phyloP scores from a whole-genome alignment of 2,888 invertebrate species.

The Tanaodytes sp. region DNA sequence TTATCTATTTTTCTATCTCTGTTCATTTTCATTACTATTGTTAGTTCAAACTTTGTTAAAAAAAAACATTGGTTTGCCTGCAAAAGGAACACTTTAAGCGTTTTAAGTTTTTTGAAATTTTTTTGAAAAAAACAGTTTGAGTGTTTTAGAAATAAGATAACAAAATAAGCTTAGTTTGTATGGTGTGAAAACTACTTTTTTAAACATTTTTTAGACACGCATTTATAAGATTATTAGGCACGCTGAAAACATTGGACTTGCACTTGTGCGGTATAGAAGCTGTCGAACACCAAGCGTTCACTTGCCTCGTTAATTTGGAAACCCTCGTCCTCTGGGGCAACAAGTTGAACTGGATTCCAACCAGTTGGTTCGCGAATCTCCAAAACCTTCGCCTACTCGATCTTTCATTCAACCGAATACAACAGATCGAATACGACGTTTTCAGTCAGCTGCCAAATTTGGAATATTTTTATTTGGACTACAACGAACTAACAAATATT shows the following conservation, averaged over 20 bases:
- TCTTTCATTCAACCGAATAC: constrained; percentile 64
- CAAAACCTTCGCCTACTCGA: constrained; percentile 61
- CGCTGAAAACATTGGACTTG: constrained; percentile 58
- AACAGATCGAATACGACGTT: constrained; percentile 57
- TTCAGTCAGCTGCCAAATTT: constrained; percentile 58
- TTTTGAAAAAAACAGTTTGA: too few species aligned
- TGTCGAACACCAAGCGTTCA: constrained; percentile 60
- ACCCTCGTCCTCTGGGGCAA: constrained; percentile 64
- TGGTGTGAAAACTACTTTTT: not conserved
- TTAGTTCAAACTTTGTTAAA: too few species aligned
- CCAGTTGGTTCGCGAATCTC: constrained; percentile 59
- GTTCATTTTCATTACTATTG: too few species aligned
- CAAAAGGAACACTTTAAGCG: too few species aligned
- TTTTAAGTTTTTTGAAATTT: too few species aligned
- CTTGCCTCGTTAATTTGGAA: constrained; percentile 57
- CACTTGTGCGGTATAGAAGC: constrained; percentile 58
- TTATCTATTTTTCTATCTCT: too few species aligned
- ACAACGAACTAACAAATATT: constrained; percentile 59
- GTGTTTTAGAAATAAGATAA: too few species aligned
- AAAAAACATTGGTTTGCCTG: too few species aligned
- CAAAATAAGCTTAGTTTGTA: not conserved
- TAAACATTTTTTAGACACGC: constrained; percentile 55
- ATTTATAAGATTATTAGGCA: constrained; percentile 58
- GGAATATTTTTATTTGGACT: constrained; percentile 63
- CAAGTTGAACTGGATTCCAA: constrained; percentile 56